These are phyloP conservation scores for Seira ritae DNA, from an alignment of 2,888 invertebrate species.

Conservation along the genomic window DNA sequence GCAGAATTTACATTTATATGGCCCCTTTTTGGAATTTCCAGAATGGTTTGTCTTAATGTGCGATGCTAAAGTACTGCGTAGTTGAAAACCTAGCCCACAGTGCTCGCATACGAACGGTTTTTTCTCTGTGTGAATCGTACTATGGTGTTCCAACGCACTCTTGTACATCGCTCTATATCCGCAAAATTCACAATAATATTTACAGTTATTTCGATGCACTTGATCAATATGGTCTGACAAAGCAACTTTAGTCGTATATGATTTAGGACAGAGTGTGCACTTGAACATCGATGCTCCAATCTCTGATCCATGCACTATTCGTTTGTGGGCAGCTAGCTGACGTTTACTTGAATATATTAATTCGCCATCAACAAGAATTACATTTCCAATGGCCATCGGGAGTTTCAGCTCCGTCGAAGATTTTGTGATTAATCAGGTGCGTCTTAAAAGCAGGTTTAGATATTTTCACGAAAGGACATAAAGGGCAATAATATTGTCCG, in stretches of 20 bases:
- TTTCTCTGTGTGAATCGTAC: background rate
- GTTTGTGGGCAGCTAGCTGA: background rate
- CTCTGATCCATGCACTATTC: background rate
- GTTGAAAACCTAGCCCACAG: background rate
- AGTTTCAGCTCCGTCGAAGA: conserved; percentile 2
- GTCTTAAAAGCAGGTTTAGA: too few relatives aligned
- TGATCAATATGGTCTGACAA: background rate
- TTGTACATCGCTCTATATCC: conserved; percentile 5
- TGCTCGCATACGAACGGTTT: conserved; percentile 23
- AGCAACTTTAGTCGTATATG: background rate
- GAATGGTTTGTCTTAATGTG: background rate
- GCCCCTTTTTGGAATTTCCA: background rate
- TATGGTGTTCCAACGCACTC: background rate
- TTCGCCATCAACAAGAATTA: background rate
- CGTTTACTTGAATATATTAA: background rate
- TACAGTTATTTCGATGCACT: conserved; percentile 12
- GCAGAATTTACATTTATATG: conserved; percentile 28
- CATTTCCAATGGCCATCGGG: conserved; percentile 23
- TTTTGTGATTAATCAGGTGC: background rate
- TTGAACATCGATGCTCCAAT: background rate
- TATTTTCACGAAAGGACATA: too few relatives aligned
- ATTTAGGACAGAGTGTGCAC: conserved; percentile 9
- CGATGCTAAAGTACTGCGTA: background rate
- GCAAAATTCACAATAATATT: conserved; percentile 32
- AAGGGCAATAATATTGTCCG: too few relatives aligned